Conservation (phyloP, 2,797 vertebrate genomes). For the Galago senegalensis region DNA sequence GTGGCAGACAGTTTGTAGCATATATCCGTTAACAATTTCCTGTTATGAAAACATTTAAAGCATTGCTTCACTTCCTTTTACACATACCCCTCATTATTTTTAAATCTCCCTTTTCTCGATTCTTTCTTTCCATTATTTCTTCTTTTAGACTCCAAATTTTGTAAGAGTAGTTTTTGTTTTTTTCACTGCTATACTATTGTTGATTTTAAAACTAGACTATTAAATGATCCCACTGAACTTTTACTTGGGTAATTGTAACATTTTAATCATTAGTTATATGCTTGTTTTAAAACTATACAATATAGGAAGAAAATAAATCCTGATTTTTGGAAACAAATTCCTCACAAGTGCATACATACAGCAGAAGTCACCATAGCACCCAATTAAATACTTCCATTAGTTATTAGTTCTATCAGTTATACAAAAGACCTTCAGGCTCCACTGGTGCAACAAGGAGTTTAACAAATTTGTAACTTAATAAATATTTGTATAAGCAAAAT, state of each 20-base stretch:
- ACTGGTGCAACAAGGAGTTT: conserved; percentile 15
- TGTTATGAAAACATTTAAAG: background rate
- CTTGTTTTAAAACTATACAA: background rate
- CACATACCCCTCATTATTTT: background rate
- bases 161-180: background rate
- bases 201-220: background rate
- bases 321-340: background rate
- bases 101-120: no score
- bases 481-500: conserved; percentile 61
- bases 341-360: background rate
- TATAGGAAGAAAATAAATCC: background rate
- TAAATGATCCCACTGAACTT: background rate
- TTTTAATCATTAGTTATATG: background rate
- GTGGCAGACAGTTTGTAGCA: background rate
- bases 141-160: background rate
- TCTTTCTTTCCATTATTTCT: background rate
- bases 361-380: conserved; percentile 13
- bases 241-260: background rate
- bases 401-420: conserved; percentile 29
- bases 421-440: background rate
- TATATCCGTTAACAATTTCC: background rate
- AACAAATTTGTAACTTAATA: conserved; percentile 48
- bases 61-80: background rate
- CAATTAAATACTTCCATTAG: conserved; percentile 60
- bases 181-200: background rate